Conservation (phyloP, 2,888 invertebrate species). For the Blastobasis adustella region DNA sequence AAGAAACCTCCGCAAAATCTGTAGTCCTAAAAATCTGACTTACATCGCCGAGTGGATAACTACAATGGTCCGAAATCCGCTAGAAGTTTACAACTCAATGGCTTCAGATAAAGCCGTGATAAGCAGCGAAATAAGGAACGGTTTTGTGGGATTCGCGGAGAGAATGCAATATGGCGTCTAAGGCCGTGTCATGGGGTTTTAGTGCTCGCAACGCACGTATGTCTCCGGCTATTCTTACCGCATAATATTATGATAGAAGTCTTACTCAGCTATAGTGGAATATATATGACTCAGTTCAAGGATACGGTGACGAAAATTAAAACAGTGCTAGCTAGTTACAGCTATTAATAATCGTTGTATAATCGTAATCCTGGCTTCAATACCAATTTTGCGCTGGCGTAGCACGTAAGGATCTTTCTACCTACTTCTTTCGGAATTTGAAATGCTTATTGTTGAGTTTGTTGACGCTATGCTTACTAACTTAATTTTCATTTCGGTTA, state of each 20-base stretch:
- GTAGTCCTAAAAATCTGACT: too few relatives aligned
- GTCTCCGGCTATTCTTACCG: background rate
- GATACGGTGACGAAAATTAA: background rate
- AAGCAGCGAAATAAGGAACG: slow-evolving; percentile 39
- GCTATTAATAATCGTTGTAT: background rate
- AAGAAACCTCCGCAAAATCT: slow-evolving; percentile 12
- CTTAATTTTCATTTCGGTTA: too few relatives aligned
- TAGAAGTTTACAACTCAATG: too few relatives aligned
- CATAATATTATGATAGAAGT: background rate
- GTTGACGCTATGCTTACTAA: too few relatives aligned
- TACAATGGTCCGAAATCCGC: too few relatives aligned
- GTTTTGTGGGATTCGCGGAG: slow-evolving; percentile 38
- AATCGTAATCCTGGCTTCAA: too few relatives aligned
- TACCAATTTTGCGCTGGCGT: too few relatives aligned
- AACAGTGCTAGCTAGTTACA: background rate
- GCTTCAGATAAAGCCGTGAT: slow-evolving; percentile 16
- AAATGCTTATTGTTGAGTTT: too few relatives aligned
- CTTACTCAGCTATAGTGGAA: background rate
- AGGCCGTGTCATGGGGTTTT: slow-evolving; percentile 3
- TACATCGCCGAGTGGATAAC: too few relatives aligned
- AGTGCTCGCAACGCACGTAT: background rate
- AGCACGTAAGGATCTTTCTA: too few relatives aligned
- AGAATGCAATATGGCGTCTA: slow-evolving; percentile 23
- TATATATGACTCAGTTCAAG: background rate
- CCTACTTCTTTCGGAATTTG: too few relatives aligned